phyloP scores from a whole-genome alignment of 30 jellyfish, hydroid and myxozoan species.

The Rhopilema esculentum region DNA sequence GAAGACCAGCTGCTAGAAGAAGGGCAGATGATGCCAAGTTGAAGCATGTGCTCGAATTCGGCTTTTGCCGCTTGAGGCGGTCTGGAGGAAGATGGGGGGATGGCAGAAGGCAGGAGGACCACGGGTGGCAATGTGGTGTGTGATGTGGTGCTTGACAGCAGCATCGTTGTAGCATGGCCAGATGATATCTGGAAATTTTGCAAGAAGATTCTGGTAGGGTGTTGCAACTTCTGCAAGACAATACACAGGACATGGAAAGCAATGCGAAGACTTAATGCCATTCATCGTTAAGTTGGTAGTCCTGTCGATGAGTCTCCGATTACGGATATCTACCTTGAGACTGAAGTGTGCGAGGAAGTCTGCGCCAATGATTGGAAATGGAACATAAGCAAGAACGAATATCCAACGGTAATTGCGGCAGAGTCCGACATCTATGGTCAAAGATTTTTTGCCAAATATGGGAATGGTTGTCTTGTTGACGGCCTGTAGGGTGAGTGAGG shows the following conservation, averaged over 20 bases:
- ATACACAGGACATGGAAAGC: slow-evolving; percentile 8
- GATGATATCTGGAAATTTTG: background rate
- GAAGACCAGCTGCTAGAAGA: slow-evolving; percentile 56
- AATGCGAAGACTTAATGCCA: background rate
- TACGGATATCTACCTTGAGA: background rate
- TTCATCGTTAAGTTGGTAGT: background rate
- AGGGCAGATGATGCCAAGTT: too few relatives aligned
- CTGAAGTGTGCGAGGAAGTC: slow-evolving; percentile 5
- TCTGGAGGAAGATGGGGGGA: slow-evolving; percentile 70
- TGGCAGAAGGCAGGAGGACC: slow-evolving; percentile 66
- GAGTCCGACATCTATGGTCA: slow-evolving; percentile 17
- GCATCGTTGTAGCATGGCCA: slow-evolving; percentile 34
- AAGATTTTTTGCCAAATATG: background rate
- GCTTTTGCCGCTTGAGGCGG: too few relatives aligned
- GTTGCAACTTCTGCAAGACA: too few relatives aligned
- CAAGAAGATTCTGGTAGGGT: too few relatives aligned
- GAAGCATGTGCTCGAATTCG: too few relatives aligned
- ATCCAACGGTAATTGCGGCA: slow-evolving; percentile 13
- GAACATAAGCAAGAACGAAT: slow-evolving; percentile 7
- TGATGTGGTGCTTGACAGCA: slow-evolving; percentile 53
- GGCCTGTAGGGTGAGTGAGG: too few relatives aligned
- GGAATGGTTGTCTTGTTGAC: too few relatives aligned
- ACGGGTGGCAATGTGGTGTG: slow-evolving; percentile 63
- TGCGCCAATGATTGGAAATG: slow-evolving; percentile 14
- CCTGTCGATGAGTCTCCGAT: slow-evolving; percentile 1